Evolutionary conservation across 1,140 invertebrate species (phyloP), one percentile per base, ranked within the genome.

Genomic region (Diachasmimorpha longicaudata): DNA sequence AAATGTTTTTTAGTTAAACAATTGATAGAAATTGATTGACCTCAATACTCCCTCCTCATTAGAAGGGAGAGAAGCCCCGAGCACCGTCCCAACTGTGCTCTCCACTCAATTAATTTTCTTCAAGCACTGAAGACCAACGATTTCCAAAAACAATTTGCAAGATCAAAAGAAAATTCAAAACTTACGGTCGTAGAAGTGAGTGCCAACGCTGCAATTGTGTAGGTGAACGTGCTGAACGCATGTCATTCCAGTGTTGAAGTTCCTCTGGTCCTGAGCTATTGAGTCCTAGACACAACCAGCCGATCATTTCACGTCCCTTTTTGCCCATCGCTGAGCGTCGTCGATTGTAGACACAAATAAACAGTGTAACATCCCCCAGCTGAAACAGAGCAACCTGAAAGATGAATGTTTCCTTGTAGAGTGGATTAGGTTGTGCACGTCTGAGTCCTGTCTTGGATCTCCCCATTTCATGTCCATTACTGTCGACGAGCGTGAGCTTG

Each of bases 371-470:
- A 80, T 99, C 97, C n/a, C 94, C 95, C 63, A 98, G 90, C 91
- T 98, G 97, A 85, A 98, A 99, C 74, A 98, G 90, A 37, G 97
- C 96, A 82, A 98, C 96, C 95, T 96, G 83, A 6, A 42, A 44
- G 37, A 98, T 94, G 87, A 98, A 98, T 0, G 96, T 96, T 89
- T 98, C 97, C 86, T 98, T 98, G 85, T 97, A 98, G 9, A 98
- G 91, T 48, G 97, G 97, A 91, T 98, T 98, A 23, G 97, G 97
- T 87, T 98, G 97, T 16, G 96, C 96, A 39, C 97, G 91, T 79
- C 95, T 91, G 0, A 97, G 92, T 21, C 95, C 96, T 6, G 97
- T 98, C 89, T 98, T 98, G 83, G 95, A 95, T 48, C 95, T 91
- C 0, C 95, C 94, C 86, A 98, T 95, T 89, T 98, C 96, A 88